Conservation (phyloP, 2,797 vertebrate genomes). For the Notoglanidium macrostoma region DNA sequence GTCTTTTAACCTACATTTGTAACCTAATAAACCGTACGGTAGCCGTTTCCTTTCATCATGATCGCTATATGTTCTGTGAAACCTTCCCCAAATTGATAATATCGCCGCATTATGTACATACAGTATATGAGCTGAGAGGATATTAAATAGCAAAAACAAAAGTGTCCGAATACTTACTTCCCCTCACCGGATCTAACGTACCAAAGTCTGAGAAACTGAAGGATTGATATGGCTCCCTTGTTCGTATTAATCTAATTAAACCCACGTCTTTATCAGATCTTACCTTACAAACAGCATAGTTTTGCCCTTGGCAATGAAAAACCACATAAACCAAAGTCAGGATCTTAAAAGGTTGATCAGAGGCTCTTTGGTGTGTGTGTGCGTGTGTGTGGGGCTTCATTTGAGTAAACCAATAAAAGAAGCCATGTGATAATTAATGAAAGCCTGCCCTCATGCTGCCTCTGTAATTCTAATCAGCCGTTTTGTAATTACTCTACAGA, state of each 20-base stretch:
- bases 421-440: slow-evolving; percentile 67
- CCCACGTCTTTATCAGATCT: slow-evolving; percentile 41
- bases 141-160: not conserved
- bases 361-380: slow-evolving; percentile 44
- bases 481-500: slow-evolving; percentile 67
- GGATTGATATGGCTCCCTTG: slow-evolving; percentile 39
- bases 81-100: not conserved
- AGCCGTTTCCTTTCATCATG: not conserved
- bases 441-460: slow-evolving; percentile 61
- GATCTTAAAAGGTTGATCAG: slow-evolving; percentile 61
- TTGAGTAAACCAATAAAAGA: slow-evolving; percentile 67
- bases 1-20: not conserved
- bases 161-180: not conserved
- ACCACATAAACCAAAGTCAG: slow-evolving; percentile 56
- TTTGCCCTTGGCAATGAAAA: slow-evolving; percentile 48
- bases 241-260: slow-evolving; percentile 43
- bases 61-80: not conserved
- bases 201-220: not conserved
- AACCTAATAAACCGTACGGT: not conserved
- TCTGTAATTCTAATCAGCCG: slow-evolving; percentile 72
- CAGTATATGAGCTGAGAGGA: not conserved
- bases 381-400: slow-evolving; percentile 44
- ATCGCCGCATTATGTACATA: not conserved
- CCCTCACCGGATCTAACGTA: not conserved
- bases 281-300: slow-evolving; percentile 43